Base-by-base conservation (phyloP, 1,140 invertebrate species). In the Nasonia longicornis region DNA sequence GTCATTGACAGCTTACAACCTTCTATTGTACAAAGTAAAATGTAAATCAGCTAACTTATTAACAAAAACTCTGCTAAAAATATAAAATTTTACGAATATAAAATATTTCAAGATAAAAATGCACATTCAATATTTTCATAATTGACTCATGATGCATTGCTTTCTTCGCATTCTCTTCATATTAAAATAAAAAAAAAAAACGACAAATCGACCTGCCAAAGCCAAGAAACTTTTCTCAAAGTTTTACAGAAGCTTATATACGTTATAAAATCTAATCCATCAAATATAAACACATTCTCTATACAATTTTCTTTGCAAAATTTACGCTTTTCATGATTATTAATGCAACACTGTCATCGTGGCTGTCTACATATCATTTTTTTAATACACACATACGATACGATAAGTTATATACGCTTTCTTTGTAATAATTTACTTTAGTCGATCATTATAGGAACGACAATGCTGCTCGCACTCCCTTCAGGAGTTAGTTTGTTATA, bases 281-380 rank as follows among this genome's bases (percentile, higher is more conserved):
- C 45, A 76, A 82, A 79, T 72, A 76, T 70, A 69, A 79, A 79
- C 42, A 82, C 45, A 76, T 74, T 66, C 45, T 78, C 29, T 31
- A 71, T 76, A 78, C 75, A 73, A 20, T 75, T 63, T 11, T 66
- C 75, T 66, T 74, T 66, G 12, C 10, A 35, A 74, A 75, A 79
- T 69, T 29, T 79, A 75, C 74, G 69, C 26, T 76, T 22, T 45
- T 42, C 20, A 67, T 38, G 29, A 58, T 76, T 67, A 67, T 45
- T 75, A 76, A 64, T 64, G 35, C 20, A 74, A 48, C 52, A 76
- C 31, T 67, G 52, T 78, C 66, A n/a, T 79, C 58, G 4, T 70
- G n/a, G 42, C 58, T 52, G 42, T 66, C 26, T 69, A 76, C 26
- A 64, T 70, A 79, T 70, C 20, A 35, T 58, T 70, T 70, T 67